Evolutionary conservation across 2,888 invertebrate genomes (phyloP), one percentile per base, ranked within the genome.

Genomic region (Chamaedrilus cognettii): DNA sequence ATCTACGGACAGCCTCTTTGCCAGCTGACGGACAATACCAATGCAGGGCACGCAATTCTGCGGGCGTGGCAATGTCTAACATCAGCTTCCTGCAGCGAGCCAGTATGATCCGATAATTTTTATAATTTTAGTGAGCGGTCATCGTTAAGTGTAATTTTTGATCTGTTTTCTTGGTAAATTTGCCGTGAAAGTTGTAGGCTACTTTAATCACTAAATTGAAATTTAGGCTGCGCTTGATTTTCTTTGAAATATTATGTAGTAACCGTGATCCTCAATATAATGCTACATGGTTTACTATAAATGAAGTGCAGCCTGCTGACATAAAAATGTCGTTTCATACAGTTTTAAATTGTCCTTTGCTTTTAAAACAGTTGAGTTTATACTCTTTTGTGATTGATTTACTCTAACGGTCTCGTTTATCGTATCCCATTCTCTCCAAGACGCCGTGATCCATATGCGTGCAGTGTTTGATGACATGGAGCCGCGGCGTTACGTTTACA

Each of bases 1-100:
- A 60, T 15, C 3, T 60, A 26, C 33, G 30, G 60, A 60, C 60
- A n/a, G 28, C 15, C 1, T 28, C 34, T 11, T 26, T 15, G 1
- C 3, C 42, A 19, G 42, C 60, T 26, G 23, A 60, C 2, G 60
- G 60, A 19, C 28, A 33, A 30, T 60, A 49, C 11, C 60, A 60
- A 42, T 64, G 64, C 23, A 51, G 32, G 0, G 64, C 64, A 0
- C 11, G n/a, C 32, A 64, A 56, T 52, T 31, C 49, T 34, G 51
- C 26, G 26, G 64, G 64, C 32, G 26, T n/a, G n/a, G 64, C 31
- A 32, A 64, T 64, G 64, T 64, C 64, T 34, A 64, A 64, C 64
- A 31, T 64, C 55, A 33, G 55, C 19, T 34, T 26, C 51, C 31
- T 64, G 7, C 26, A n/a, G 51, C 31, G 33, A 56, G 64, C 64